Percentiles rank a stretch among this genome's conserved stretches.
Conservation (phyloP, 35 echinoderm and acorn worm species). For the Patiria miniata region DNA sequence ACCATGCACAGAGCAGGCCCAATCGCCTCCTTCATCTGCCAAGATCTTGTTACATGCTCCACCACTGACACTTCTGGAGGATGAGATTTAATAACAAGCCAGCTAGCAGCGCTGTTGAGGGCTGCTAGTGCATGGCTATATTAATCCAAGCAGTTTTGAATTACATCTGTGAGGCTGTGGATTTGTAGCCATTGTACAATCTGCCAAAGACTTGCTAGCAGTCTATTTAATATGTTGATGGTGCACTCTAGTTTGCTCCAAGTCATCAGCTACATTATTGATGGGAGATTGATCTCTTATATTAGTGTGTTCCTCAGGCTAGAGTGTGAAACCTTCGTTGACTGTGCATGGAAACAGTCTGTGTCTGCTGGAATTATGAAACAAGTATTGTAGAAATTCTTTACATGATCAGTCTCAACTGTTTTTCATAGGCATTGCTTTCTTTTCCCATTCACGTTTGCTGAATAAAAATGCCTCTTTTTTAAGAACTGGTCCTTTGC, state of each 20-base stretch:
- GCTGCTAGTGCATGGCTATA: not conserved
- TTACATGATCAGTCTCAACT: too few relatives aligned
- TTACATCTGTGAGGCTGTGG: slow-evolving; percentile 30
- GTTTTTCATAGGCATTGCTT: too few relatives aligned
- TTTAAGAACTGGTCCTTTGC: too few relatives aligned
- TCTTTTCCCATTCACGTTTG: too few relatives aligned
- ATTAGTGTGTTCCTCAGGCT: too few relatives aligned
- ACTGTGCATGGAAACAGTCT: too few relatives aligned
- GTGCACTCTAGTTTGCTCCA: not conserved
- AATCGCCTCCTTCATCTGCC: not conserved
- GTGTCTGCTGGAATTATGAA: too few relatives aligned
- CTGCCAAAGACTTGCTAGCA: not conserved
- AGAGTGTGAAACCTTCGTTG: too few relatives aligned
- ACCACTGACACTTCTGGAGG: slow-evolving; percentile 21
- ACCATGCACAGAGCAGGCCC: slow-evolving; percentile 20
- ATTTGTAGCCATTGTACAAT: slow-evolving; percentile 18
- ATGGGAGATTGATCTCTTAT: not conserved
- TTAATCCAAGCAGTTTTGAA: slow-evolving; percentile 29
- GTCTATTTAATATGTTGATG: not conserved
- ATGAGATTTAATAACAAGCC: slow-evolving; percentile 26
- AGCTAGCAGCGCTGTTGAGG: not conserved
- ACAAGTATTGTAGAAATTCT: too few relatives aligned
- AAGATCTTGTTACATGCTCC: slow-evolving; percentile 28
- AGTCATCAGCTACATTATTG: slow-evolving; percentile 1
- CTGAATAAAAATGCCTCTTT: too few relatives aligned